phyloP scores from a whole-genome alignment of 1,140 invertebrate species.

The Drosophila mayri region DNA sequence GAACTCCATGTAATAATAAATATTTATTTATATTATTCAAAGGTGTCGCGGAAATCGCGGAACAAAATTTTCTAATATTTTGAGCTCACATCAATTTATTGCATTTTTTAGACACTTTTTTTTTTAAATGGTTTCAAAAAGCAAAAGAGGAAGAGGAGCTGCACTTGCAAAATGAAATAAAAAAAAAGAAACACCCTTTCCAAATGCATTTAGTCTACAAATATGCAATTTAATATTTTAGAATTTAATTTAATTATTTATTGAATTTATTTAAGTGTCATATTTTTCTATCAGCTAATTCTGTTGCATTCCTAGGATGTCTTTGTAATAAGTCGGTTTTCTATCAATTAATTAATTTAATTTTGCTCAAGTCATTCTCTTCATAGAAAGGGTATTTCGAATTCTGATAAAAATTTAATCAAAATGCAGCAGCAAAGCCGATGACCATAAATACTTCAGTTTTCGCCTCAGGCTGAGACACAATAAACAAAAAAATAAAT shows the following conservation, averaged over 20 bases:
- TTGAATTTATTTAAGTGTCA: not conserved
- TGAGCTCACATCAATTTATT: not conserved
- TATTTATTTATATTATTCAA: not conserved
- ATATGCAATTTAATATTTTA: not conserved
- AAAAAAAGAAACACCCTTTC: too few relatives aligned
- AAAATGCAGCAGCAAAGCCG: constrained; percentile 9
- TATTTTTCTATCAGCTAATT: not conserved
- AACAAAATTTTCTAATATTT: not conserved
- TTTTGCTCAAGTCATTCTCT: too few relatives aligned
- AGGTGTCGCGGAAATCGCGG: not conserved
- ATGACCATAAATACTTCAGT: constrained; percentile 43
- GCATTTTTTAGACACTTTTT: not conserved
- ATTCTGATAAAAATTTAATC: not conserved
- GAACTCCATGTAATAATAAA: not conserved
- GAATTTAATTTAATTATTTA: not conserved
- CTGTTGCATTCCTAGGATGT: not conserved
- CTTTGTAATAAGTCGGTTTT: not conserved
- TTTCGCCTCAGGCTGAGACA: constrained; percentile 45
- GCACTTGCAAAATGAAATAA: too few relatives aligned
- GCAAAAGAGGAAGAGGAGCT: not conserved
- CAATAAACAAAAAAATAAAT: not conserved
- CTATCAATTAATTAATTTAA: too few relatives aligned
- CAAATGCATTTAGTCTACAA: not conserved
- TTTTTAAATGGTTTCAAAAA: not conserved
- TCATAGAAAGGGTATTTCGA: constrained; percentile 11